Conservation (phyloP, 2,797 vertebrate species). For the Octomys mimax region DNA sequence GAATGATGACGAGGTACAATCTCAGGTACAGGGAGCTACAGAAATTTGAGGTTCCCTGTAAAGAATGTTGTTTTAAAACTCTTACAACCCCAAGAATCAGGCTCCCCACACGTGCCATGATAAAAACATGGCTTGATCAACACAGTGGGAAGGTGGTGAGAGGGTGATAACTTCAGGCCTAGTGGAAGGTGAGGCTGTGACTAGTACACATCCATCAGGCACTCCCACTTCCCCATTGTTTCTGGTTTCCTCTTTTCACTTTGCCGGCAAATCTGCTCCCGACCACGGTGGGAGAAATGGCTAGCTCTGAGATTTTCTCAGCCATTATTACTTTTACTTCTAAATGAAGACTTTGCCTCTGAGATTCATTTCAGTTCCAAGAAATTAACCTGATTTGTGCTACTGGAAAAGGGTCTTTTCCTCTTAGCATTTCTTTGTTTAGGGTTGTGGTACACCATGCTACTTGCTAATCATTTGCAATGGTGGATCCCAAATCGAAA, state of each 20-base stretch:
- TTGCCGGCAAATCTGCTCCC: background rate
- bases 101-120: background rate
- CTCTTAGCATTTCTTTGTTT: background rate
- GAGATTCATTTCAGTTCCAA: background rate
- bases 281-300: background rate
- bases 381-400: background rate
- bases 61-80: background rate
- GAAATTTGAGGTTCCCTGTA: background rate
- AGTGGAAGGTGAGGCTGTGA: background rate
- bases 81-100: background rate
- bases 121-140: background rate
- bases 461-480: background rate
- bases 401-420: background rate
- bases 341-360: background rate
- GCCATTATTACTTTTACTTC: background rate
- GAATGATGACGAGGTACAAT: background rate
- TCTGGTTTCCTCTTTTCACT: background rate
- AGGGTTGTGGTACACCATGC: background rate
- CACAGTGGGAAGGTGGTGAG: background rate
- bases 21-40: background rate
- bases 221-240: background rate
- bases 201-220: background rate
- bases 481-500: background rate
- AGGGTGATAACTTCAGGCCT: background rate
- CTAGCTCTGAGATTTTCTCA: background rate